Percentiles rank a stretch among this genome's conserved stretches.
phyloP scores from a whole-genome alignment of 2,888 invertebrate genomes.

The Venustoraphidia nigricollis region DNA sequence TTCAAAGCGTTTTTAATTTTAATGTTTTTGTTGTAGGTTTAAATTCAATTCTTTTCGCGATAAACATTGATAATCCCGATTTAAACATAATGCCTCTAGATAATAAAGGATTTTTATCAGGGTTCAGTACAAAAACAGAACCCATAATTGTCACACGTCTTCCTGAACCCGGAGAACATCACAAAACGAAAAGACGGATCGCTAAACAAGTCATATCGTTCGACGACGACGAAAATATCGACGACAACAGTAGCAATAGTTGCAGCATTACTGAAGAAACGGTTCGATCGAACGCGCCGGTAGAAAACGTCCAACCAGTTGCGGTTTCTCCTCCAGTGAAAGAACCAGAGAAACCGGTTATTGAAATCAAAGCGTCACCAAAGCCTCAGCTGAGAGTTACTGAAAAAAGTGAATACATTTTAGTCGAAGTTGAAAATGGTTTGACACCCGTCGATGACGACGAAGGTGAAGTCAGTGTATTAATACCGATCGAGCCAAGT shows the following conservation, averaged over 20 bases:
- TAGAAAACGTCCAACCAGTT: neutral
- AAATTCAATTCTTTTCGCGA: conserved; percentile 80
- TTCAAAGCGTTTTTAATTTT: conserved; percentile 1
- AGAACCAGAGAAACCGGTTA: neutral
- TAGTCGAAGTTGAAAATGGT: no score
- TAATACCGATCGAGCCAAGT: conserved; percentile 1
- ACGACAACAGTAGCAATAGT: conserved; percentile 18
- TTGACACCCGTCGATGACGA: no score
- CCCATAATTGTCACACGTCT: conserved; percentile 55
- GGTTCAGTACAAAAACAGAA: conserved; percentile 33
- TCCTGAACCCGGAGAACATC: conserved; percentile 30
- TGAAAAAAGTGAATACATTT: no score
- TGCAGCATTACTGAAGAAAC: neutral
- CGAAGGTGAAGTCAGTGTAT: neutral
- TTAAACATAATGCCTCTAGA: conserved; percentile 44
- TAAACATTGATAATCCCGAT: conserved; percentile 76
- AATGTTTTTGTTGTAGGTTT: conserved; percentile 40
- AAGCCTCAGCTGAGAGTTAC: no score
- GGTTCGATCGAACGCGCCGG: neutral
- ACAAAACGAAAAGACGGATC: conserved; percentile 35
- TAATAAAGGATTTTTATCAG: conserved; percentile 26
- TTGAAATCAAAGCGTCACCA: no score
- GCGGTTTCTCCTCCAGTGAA: neutral
- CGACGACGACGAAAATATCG: conserved; percentile 38
- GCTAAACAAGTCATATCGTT: conserved; percentile 52